phyloP scores from a whole-genome alignment of 2,888 invertebrate species.

The Portevinia maculata region DNA sequence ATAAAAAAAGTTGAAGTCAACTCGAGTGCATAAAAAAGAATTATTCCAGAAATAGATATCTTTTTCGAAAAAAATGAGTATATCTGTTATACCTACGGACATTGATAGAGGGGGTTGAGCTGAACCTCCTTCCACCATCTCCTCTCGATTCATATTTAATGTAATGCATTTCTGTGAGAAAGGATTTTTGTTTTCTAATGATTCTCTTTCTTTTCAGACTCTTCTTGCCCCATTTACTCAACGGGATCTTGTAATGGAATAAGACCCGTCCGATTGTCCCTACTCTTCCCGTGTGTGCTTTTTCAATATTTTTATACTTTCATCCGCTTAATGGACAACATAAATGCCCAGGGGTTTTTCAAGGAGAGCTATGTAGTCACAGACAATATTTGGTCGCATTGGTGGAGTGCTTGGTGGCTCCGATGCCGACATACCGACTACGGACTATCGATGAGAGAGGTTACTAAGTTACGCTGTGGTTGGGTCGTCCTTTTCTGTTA shows the following conservation, averaged over 20 bases:
- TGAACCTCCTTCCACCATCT: neutral
- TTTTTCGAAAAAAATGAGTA: constrained; percentile 1
- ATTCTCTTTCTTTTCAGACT: constrained; percentile 18
- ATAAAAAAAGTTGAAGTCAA: constrained; percentile 5
- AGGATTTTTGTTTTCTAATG: constrained; percentile 30
- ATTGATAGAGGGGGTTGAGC: neutral
- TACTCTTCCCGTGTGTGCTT: constrained; percentile 12
- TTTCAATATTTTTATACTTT: constrained; percentile 47
- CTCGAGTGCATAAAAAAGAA: constrained; percentile 1
- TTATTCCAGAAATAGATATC: constrained; percentile 16
- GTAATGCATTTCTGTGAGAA: constrained; percentile 37
- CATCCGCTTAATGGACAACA: constrained; percentile 67
- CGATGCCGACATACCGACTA: neutral
- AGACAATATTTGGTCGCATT: constrained; percentile 56
- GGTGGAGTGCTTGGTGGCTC: constrained; percentile 15
- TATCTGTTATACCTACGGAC: constrained; percentile 13
- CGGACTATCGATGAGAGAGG: constrained; percentile 4
- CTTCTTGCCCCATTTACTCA: constrained; percentile 4
- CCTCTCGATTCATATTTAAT: constrained; percentile 12
- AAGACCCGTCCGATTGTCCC: neutral
- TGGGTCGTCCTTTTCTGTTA: constrained; percentile 7
- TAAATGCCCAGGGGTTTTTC: constrained; percentile 59
- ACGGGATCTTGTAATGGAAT: constrained; percentile 24
- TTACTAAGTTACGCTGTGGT: neutral
- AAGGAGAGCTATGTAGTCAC: constrained; percentile 55